Percentiles rank a stretch among this genome's conserved stretches.
Conservation (phyloP, 2,888 invertebrate species). For the Parnassius smintheus region DNA sequence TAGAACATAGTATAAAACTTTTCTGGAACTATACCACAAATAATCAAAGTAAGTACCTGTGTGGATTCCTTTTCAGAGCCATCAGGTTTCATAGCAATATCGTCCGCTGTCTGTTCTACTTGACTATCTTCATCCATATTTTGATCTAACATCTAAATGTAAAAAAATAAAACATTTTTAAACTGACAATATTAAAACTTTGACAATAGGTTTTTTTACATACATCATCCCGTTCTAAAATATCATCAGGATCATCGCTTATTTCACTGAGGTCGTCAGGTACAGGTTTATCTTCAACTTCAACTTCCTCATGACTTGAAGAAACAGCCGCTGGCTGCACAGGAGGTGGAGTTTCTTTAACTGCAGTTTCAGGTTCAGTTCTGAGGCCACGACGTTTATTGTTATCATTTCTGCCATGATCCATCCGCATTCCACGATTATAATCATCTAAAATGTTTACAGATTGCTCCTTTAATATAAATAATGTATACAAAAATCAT, state of each 20-base stretch:
- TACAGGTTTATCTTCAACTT: constrained; percentile 77
- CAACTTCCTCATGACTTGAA: constrained; percentile 58
- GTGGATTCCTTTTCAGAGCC: constrained; percentile 67
- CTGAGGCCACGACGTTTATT: constrained; percentile 66
- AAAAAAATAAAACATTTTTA: constrained; percentile 8
- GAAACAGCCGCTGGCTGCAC: constrained; percentile 53
- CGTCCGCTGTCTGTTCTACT: constrained; percentile 54
- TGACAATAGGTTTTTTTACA: constrained; percentile 33
- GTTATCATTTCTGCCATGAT: constrained; percentile 52
- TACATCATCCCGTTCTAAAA: constrained; percentile 89
- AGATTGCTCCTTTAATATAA: constrained; percentile 1
- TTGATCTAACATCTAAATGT: constrained; percentile 67
- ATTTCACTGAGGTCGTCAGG: constrained; percentile 91
- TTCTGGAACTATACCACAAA: background rate
- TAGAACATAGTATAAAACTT: too few species aligned
- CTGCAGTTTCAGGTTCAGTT: constrained; percentile 55
- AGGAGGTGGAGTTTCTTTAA: constrained; percentile 59
- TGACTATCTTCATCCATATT: constrained; percentile 68
- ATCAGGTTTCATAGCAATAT: constrained; percentile 54
- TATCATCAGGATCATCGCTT: constrained; percentile 94
- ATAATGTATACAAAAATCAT: background rate
- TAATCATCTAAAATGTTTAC: constrained; percentile 56
- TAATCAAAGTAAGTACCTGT: constrained; percentile 47
- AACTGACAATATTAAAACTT: constrained; percentile 6
- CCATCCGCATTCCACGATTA: constrained; percentile 68